Evolutionary conservation across 2,113 vertebrate genomes (phyloP).

Genomic region (Archilochus colubris): DNA sequence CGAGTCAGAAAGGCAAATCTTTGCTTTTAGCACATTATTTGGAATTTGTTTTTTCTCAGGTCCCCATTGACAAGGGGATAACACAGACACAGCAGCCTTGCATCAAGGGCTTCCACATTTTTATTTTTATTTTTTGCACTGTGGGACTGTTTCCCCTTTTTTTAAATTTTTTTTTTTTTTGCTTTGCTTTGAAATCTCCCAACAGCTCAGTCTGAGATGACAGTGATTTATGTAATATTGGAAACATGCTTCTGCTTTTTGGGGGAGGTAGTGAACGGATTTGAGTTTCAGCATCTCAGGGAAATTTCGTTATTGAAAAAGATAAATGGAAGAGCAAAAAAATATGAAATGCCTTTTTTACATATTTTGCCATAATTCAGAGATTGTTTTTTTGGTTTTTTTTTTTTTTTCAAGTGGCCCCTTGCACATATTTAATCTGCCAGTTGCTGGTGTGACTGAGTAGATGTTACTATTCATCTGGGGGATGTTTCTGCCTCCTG

Average conservation of each 20-base stretch:
- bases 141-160: background rate
- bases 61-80: background rate
- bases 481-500: background rate
- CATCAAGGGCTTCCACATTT: background rate
- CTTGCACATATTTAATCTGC: background rate
- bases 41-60: background rate
- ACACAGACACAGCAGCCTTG: background rate
- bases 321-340: background rate
- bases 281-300: background rate
- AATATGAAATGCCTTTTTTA: background rate
- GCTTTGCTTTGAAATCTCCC: background rate
- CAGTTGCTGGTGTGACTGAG: background rate
- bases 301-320: background rate
- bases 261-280: background rate
- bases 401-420: background rate
- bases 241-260: conserved; percentile 33
- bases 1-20: background rate
- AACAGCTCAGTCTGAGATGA: background rate
- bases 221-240: conserved; percentile 10
- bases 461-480: background rate
- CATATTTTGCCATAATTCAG: background rate
- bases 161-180: background rate
- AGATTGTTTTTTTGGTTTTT: background rate
- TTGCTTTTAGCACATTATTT: background rate
- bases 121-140: background rate